phyloP scores from a whole-genome alignment of 2,113 vertebrate species.

The Anas platyrhynchos region DNA sequence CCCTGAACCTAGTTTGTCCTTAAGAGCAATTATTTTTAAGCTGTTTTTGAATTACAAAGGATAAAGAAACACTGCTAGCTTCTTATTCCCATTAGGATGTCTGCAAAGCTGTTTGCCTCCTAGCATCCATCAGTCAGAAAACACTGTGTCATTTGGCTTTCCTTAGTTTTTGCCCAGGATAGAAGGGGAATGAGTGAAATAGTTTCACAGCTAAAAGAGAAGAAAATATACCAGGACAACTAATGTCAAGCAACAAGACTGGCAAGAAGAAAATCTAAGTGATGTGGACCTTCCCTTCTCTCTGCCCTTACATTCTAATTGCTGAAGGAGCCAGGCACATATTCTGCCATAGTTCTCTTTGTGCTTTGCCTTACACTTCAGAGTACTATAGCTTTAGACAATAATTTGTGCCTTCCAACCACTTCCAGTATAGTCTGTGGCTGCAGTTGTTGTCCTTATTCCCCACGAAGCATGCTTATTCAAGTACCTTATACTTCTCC shows the following conservation, averaged over 20 bases:
- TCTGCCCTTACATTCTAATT: background rate
- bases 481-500: background rate
- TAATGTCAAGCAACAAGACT: background rate
- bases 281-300: background rate
- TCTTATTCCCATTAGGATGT: background rate
- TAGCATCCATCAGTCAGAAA: background rate
- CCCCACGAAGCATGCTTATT: background rate
- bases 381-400: background rate
- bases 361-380: background rate
- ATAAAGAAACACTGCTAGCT: background rate
- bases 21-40: background rate
- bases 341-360: background rate
- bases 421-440: background rate
- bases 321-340: background rate
- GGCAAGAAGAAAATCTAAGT: background rate
- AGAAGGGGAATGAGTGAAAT: background rate
- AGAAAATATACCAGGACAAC: background rate
- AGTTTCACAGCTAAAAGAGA: background rate
- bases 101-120: background rate
- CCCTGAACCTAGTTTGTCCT: background rate
- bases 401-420: background rate
- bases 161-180: background rate
- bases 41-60: background rate
- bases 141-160: background rate
- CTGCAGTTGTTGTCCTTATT: background rate